These are phyloP conservation scores for Malacoctenus gilli DNA, from an alignment of 2,797 vertebrate genomes.

Conservation along the genomic window DNA sequence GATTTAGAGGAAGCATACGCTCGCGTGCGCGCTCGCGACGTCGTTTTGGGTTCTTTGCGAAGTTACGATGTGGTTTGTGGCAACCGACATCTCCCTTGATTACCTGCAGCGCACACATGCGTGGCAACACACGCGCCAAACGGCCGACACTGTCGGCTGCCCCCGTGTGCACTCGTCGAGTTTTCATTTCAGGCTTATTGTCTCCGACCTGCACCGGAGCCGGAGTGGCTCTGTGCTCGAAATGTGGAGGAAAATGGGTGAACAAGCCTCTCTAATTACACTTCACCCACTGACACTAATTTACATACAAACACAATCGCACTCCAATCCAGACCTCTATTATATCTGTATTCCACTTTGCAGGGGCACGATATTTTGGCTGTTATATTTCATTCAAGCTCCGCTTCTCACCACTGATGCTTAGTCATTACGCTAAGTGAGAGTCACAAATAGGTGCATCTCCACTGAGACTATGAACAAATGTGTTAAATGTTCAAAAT, in stretches of 20 bases:
- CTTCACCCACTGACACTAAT: conserved; percentile 76
- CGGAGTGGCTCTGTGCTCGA: conserved; percentile 57
- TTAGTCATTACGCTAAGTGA: conserved; percentile 51
- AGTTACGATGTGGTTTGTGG: conserved; percentile 24
- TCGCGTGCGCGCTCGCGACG: neutral
- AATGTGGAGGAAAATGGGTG: conserved; percentile 69
- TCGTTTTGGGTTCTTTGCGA: conserved; percentile 11
- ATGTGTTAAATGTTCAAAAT: conserved; percentile 25
- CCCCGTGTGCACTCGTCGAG: conserved; percentile 27
- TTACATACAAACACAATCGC: conserved; percentile 76
- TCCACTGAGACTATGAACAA: conserved; percentile 28
- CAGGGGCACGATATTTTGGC: conserved; percentile 61
- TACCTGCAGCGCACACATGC: conserved; percentile 15
- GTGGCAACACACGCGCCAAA: neutral
- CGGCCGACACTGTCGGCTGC: neutral
- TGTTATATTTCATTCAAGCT: conserved; percentile 65
- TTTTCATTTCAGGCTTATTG: conserved; percentile 53
- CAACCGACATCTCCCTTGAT: conserved; percentile 22
- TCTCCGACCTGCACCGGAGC: conserved; percentile 43
- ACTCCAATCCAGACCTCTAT: conserved; percentile 69
- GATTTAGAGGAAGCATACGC: conserved; percentile 4
- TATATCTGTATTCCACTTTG: conserved; percentile 64
- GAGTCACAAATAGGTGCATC: conserved; percentile 23
- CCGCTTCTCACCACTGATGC: conserved; percentile 32
- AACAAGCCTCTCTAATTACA: conserved; percentile 77